A percentile compares a stretch with the other conserved stretches of the same genome.
Evolutionary conservation across 2,113 vertebrate species (phyloP).

Genomic region (Grantiella picta): DNA sequence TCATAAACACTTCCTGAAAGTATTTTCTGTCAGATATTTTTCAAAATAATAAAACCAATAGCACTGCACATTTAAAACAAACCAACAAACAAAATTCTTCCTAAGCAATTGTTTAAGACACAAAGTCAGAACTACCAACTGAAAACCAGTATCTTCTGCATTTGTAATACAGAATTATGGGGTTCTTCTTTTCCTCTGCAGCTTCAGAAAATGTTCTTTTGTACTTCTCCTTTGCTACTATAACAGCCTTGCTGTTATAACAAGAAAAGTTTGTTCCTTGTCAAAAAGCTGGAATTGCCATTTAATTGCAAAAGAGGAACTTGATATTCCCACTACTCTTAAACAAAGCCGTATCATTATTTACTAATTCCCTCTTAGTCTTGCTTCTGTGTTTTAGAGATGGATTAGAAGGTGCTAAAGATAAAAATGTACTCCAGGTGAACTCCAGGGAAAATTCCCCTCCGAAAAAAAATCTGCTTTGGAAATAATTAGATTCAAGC

Average conservation of each 20-base stretch:
- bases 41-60: neutral
- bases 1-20: neutral
- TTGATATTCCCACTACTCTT: slow-evolving; percentile 34
- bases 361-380: slow-evolving; percentile 43
- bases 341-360: neutral
- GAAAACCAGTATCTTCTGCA: neutral
- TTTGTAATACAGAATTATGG: neutral
- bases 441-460: neutral
- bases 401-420: slow-evolving; percentile 28
- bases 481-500: neutral
- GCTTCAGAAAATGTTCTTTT: neutral
- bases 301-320: slow-evolving; percentile 14
- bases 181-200: neutral
- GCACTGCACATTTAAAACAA: neutral
- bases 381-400: neutral
- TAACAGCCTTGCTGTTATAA: neutral
- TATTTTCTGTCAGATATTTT: neutral
- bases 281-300: slow-evolving; percentile 28
- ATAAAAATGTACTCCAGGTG: slow-evolving; percentile 18
- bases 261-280: neutral
- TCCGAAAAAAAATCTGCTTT: neutral
- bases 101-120: neutral
- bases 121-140: neutral
- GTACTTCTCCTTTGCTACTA: neutral
- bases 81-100: neutral